Base-by-base conservation (phyloP, 1,140 invertebrate genomes). In the Lycorma delicatula region DNA sequence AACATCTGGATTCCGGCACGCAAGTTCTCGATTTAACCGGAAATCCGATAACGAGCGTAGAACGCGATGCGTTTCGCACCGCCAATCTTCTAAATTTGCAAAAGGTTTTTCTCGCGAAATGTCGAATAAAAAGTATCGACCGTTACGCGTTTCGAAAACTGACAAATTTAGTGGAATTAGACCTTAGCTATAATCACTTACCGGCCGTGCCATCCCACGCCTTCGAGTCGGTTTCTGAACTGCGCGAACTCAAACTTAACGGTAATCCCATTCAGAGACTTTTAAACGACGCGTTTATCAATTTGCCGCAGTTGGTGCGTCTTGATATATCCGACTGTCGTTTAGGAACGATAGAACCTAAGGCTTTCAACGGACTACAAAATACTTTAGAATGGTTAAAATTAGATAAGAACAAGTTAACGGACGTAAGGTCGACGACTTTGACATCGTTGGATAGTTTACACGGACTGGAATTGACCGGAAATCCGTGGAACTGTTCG, bases 401-500 rank as follows among this genome's bases (percentile, higher is more conserved):
- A 64, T 71, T 92, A 27, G 85, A 88, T 65, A 79, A 81, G 29
- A 92, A 92, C 70, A 77, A 77, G 63, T 64, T 91, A 29, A 75
- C 77, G 29, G 78, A 83, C 48, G 73, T 91, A 2, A 72, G 78
- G 49, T 77, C 84, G 1, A 72, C 75, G 27, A 80, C 83, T 12
- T 73, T 91, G 20, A 81, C 79, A 5, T 77, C 79, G 2, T 70
- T 92, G 9, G 70, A 80, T 41, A 82, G 79, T 58, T 71, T 91
- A 23, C 84, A 88, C 62, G 86, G 83, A 9, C 69, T 91, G 44
- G 84, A 88, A 63, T 68, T 91, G 25, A 79, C 84, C 13, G 78
- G 77, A 28, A 91, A 91, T 70, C 85, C 84, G 0, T 91, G 87
- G 88, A 83, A 89, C 68, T 91, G 88, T 69, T 82, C 85, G 28